Base-by-base conservation (phyloP, 2,888 invertebrate species). In the Arge pagana region DNA sequence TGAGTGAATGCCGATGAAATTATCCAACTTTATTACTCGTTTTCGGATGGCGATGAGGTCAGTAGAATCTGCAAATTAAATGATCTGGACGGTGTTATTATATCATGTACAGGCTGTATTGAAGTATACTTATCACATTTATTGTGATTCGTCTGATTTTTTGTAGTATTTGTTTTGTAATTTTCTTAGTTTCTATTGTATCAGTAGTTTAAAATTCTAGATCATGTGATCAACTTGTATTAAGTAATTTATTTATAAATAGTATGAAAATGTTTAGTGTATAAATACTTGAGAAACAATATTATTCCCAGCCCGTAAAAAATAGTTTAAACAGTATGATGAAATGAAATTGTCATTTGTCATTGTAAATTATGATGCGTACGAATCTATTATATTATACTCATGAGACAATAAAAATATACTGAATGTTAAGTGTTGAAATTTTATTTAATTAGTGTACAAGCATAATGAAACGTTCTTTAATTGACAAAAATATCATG, bases 321-420 rank as follows among this genome's bases (percentile, higher is more conserved):
- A 8, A 26, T n/a, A 26, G 4, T 50, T 31, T 15, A 31, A 21
- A 37, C 28, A 30, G 10, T 30, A 21, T 16, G 26, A 52, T 40
- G 3, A 28, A 48, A 31, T 59, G 58, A 62, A 58, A 62, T 59
- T 59, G 62, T 66, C 62, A 62, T 65, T 61, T 62, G 55, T 61
- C 59, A 59, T 52, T 66, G 63, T 71, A 68, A 65, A 66, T 67
- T 67, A 66, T 62, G 63, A 59, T 60, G 58, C 60, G 63, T 48
- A 37, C 45, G 33, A 23, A 45, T 45, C 21, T 42, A 43, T 26
- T 66, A 62, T 59, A 60, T 65, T 64, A 66, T 68, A 70, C 66
- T 67, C 67, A 65, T 60, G 65, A 72, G 75, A 76, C 75, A 76
- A 75, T 75, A 76, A 74, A 72, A 68, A 64, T 72, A 72, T 71